Conservation (phyloP, 2,888 invertebrate genomes). For the Diadegma fenestrale region DNA sequence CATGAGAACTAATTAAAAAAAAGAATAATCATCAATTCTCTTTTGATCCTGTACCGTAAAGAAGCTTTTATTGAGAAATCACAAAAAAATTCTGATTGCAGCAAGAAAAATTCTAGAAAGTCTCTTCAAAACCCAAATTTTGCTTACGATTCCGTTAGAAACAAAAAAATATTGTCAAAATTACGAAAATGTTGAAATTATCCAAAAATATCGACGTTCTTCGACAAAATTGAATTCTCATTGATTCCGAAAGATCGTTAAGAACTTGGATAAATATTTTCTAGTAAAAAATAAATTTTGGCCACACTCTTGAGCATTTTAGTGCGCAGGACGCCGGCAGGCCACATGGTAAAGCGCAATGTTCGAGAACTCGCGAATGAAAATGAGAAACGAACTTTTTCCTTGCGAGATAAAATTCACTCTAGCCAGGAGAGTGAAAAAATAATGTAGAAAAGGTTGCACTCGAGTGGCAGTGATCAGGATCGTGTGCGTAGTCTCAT, state of each 20-base stretch:
- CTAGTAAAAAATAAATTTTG: background rate
- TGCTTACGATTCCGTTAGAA: too few species aligned
- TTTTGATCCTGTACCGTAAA: too few species aligned
- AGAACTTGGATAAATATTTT: background rate
- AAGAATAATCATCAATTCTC: too few species aligned
- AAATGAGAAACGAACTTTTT: background rate
- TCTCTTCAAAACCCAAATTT: too few species aligned
- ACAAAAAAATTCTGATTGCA: too few species aligned
- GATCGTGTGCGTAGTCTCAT: constrained; percentile 17
- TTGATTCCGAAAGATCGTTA: background rate
- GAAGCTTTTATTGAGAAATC: too few species aligned
- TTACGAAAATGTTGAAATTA: too few species aligned
- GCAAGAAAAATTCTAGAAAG: too few species aligned
- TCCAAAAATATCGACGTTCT: too few species aligned
- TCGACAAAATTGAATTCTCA: too few species aligned
- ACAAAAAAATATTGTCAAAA: too few species aligned
- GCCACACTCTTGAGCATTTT: background rate
- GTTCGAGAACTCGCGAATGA: background rate
- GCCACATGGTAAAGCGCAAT: background rate
- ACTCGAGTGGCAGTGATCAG: constrained; percentile 28
- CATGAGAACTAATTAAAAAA: too few species aligned
- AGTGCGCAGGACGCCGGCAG: background rate
- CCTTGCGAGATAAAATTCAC: background rate
- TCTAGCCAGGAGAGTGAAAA: background rate
- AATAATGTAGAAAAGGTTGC: constrained; percentile 3